Percentiles rank a stretch among this genome's conserved stretches.
Conservation (phyloP, 2,113 vertebrate genomes). For the Mohoua ochrocephala region DNA sequence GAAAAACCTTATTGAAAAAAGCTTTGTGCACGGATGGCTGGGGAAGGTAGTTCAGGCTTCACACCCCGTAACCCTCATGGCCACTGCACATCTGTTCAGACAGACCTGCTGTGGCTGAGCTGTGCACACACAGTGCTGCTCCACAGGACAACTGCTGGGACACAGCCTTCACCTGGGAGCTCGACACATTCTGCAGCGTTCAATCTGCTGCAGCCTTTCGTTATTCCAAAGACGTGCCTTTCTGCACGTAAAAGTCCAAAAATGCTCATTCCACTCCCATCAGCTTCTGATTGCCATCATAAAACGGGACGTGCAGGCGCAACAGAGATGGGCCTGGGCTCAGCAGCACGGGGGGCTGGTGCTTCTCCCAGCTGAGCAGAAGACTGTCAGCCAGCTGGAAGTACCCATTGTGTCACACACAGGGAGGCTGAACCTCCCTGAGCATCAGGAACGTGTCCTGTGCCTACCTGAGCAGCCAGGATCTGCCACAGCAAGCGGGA, state of each 20-base stretch:
- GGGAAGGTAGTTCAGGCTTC: not conserved
- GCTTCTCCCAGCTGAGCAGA: not conserved
- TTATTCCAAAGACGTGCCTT: not conserved
- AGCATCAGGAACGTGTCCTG: not conserved
- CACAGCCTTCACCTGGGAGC: not conserved
- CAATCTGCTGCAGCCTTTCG: not conserved
- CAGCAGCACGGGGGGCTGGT: not conserved
- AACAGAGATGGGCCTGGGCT: not conserved
- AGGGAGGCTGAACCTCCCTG: not conserved
- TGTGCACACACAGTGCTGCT: not conserved
- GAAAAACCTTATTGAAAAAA: not conserved
- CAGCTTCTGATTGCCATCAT: not conserved
- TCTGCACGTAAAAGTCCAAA: not conserved
- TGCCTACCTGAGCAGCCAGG: not conserved
- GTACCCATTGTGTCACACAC: not conserved
- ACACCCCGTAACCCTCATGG: not conserved
- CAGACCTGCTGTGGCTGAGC: not conserved
- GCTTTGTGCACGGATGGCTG: not conserved
- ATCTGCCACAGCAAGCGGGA: not conserved
- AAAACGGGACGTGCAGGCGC: not conserved
- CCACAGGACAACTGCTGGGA: not conserved
- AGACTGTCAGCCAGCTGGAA: not conserved
- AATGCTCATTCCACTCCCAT: not conserved
- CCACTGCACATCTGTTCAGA: not conserved
- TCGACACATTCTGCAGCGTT: fast-evolving